phyloP scores from a whole-genome alignment of 2,888 invertebrate genomes.

The Sussaba pulchella region DNA sequence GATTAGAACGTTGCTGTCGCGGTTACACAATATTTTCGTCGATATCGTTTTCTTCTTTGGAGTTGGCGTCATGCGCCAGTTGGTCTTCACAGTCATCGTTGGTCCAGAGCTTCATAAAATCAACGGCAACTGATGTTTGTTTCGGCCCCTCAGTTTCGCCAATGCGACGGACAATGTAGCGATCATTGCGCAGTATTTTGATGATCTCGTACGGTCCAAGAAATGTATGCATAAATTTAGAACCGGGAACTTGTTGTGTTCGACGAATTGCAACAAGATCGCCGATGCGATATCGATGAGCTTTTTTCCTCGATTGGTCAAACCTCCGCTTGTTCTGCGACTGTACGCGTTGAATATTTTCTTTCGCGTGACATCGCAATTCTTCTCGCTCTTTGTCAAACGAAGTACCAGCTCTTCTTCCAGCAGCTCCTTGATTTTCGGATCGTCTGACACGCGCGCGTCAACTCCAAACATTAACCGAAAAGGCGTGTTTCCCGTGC shows the following conservation, averaged over 20 bases:
- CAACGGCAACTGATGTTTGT: conserved; percentile 73
- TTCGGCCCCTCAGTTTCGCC: conserved; percentile 75
- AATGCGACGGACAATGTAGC: conserved; percentile 71
- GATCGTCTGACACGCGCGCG: not conserved
- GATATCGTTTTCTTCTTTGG: not conserved
- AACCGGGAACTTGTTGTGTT: too few relatives aligned
- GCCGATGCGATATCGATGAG: conserved; percentile 19
- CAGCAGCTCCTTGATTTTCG: conserved; percentile 4
- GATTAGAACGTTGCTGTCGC: too few relatives aligned
- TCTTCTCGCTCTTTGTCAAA: conserved; percentile 29
- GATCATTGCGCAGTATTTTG: conserved; percentile 1
- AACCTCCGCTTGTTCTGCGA: conserved; percentile 19
- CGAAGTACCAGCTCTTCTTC: conserved; percentile 15
- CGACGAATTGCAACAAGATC: too few relatives aligned
- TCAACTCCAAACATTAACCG: not conserved
- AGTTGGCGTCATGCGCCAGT: not conserved
- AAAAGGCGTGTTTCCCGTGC: conserved; percentile 26
- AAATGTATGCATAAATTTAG: conserved; percentile 28
- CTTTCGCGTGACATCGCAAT: conserved; percentile 10
- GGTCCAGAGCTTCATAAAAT: conserved; percentile 68
- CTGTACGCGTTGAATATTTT: conserved; percentile 12
- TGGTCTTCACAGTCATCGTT: conserved; percentile 47
- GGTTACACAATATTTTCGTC: too few relatives aligned
- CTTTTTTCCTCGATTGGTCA: conserved; percentile 25
- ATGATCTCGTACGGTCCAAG: conserved; percentile 18